Conservation (phyloP, 2,797 vertebrate genomes). For the Bryconaethiops microstoma region DNA sequence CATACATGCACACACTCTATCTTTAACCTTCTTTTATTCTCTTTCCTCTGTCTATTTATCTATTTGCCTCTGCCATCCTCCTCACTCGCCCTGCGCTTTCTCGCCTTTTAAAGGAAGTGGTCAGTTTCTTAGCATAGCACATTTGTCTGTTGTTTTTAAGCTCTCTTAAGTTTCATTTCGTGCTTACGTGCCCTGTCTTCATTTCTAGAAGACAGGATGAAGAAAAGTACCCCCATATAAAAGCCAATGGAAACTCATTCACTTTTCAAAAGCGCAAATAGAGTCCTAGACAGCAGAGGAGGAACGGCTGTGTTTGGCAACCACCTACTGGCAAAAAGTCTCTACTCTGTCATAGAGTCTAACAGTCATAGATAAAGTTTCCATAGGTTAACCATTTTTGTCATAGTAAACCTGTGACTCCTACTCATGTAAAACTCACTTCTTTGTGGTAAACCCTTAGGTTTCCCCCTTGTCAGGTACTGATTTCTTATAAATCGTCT, state of each 20-base stretch:
- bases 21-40: constrained; percentile 11
- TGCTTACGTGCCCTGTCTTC: neutral
- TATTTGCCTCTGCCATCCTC: constrained; percentile 5
- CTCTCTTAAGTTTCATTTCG: constrained; percentile 26
- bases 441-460: constrained; percentile 73
- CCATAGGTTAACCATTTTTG: constrained; percentile 58
- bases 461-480: constrained; percentile 71
- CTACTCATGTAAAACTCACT: constrained; percentile 69
- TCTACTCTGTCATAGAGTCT: constrained; percentile 38
- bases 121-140: constrained; percentile 16
- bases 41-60: constrained; percentile 13
- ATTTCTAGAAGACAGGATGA: neutral
- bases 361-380: constrained; percentile 57
- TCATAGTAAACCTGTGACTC: constrained; percentile 59
- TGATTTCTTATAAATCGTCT: constrained; percentile 81
- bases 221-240: neutral
- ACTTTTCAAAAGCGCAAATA: neutral
- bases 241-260: constrained; percentile 14
- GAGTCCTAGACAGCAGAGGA: constrained; percentile 56
- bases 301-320: constrained; percentile 49
- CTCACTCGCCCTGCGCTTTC: constrained; percentile 35
- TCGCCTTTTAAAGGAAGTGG: constrained; percentile 53
- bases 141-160: constrained; percentile 17
- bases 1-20: neutral
- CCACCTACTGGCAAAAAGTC: constrained; percentile 44